These are phyloP conservation scores for Pteropus rufus DNA, from an alignment of 2,797 vertebrate species.

Conservation along the genomic window DNA sequence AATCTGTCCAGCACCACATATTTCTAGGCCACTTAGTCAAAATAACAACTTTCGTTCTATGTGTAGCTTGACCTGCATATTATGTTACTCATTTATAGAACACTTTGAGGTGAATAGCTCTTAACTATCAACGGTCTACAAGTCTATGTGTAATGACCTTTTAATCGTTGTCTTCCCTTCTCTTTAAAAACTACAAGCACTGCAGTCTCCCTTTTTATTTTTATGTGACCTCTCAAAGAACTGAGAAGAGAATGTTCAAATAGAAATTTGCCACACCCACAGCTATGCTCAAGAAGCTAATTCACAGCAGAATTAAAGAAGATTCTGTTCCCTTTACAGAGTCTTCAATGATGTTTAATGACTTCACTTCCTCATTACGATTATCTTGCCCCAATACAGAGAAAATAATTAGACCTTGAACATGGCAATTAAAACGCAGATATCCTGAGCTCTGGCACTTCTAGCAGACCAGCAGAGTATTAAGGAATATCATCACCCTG, in stretches of 20 bases:
- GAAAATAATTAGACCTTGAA: constrained; percentile 67
- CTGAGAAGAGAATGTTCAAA: background rate
- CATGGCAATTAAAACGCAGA: constrained; percentile 42
- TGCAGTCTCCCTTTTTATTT: constrained; percentile 6
- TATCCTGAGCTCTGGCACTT: constrained; percentile 27
- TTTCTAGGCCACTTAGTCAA: background rate
- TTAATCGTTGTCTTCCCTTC: constrained; percentile 25
- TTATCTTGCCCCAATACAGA: constrained; percentile 47
- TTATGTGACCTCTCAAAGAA: background rate
- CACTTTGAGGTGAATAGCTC: background rate
- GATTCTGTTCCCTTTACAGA: background rate
- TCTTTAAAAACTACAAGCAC: background rate
- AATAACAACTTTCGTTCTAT: background rate
- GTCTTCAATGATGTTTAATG: constrained; percentile 15
- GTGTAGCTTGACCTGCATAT: background rate
- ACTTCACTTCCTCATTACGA: constrained; percentile 57
- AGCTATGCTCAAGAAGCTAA: background rate
- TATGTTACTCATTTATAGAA: background rate
- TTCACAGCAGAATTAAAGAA: constrained; percentile 32
- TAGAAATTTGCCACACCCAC: background rate
- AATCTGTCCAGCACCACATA: background rate
- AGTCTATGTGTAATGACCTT: background rate
- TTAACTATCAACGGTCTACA: background rate
- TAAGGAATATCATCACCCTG: background rate
- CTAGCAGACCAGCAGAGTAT: background rate